Percentiles rank a stretch among this genome's conserved stretches.
These are phyloP conservation scores for Nemotelus pantherinus DNA, from an alignment of 2,888 invertebrate genomes.

Conservation along the genomic window DNA sequence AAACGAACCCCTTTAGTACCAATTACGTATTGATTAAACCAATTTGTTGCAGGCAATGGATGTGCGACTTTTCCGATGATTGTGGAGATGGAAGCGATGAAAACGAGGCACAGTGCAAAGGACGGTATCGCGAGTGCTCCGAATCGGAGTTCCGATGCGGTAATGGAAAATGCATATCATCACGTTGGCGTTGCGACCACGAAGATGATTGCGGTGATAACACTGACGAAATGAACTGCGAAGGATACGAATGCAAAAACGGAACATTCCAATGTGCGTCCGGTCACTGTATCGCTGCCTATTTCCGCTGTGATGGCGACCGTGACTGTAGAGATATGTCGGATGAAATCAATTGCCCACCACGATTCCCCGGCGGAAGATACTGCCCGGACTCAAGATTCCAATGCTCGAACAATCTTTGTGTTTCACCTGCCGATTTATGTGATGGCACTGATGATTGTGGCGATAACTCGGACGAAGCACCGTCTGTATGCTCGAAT, in stretches of 20 bases:
- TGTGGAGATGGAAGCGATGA: slow-evolving; percentile 96
- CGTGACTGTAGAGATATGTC: slow-evolving; percentile 89
- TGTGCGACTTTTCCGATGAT: slow-evolving; percentile 96
- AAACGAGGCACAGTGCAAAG: slow-evolving; percentile 80
- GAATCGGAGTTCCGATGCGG: slow-evolving; percentile 91
- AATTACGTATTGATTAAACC: no score
- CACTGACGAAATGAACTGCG: slow-evolving; percentile 87
- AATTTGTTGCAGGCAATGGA: slow-evolving; percentile 74
- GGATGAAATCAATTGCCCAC: slow-evolving; percentile 89
- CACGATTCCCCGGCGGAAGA: slow-evolving; percentile 85
- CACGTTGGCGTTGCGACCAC: slow-evolving; percentile 93
- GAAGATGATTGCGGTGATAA: slow-evolving; percentile 97
- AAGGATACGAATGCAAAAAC: slow-evolving; percentile 85
- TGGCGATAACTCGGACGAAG: slow-evolving; percentile 91
- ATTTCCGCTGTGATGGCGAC: slow-evolving; percentile 90
- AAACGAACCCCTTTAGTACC: no score
- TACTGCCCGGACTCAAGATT: slow-evolving; percentile 91
- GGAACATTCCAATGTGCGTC: slow-evolving; percentile 92
- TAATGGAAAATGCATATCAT: slow-evolving; percentile 91
- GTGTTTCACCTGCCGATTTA: slow-evolving; percentile 87
- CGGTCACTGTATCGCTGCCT: slow-evolving; percentile 91
- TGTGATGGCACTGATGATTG: slow-evolving; percentile 96
- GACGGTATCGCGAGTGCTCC: slow-evolving; percentile 87
- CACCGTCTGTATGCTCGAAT: slow-evolving; percentile 79
- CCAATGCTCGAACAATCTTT: slow-evolving; percentile 92